Evolutionary conservation across 2,888 invertebrate species (phyloP).

Genomic region (Platerodrilus igneus): DNA sequence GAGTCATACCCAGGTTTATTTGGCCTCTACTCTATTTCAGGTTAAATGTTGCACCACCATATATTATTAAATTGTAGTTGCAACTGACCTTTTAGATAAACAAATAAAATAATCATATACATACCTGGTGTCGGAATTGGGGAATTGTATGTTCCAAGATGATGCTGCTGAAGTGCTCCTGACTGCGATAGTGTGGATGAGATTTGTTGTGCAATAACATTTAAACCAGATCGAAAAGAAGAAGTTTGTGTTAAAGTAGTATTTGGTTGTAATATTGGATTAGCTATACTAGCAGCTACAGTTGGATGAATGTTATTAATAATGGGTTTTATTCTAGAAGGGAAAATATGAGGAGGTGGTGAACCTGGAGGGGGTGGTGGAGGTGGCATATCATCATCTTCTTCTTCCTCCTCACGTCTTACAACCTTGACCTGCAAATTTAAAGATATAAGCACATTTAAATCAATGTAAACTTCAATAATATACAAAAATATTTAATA

Average conservation of each 20-base stretch:
- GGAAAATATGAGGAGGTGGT: constrained; percentile 55
- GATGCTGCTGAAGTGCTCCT: too few relatives aligned
- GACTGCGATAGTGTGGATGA: too few relatives aligned
- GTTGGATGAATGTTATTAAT: constrained; percentile 40
- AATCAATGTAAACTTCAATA: constrained; percentile 1
- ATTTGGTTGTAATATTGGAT: constrained; percentile 9
- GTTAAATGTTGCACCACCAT: too few relatives aligned
- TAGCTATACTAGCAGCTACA: constrained; percentile 8
- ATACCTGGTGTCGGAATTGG: too few relatives aligned
- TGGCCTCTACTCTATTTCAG: too few relatives aligned
- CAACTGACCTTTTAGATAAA: too few relatives aligned
- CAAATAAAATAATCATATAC: too few relatives aligned
- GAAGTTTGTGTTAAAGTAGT: constrained; percentile 14
- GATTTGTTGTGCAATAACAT: too few relatives aligned
- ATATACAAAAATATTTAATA: neutral
- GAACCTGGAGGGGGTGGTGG: constrained; percentile 60
- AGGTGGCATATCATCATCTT: constrained; percentile 53
- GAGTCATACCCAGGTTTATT: too few relatives aligned
- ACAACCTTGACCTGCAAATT: constrained; percentile 48
- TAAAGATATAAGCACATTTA: neutral
- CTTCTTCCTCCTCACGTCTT: constrained; percentile 50
- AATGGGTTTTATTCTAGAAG: constrained; percentile 43
- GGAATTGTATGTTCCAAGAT: too few relatives aligned
- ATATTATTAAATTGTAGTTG: too few relatives aligned
- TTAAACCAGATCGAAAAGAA: constrained; percentile 8